Conservation (phyloP, 2,888 invertebrate species). For the Lysandra coridon region DNA sequence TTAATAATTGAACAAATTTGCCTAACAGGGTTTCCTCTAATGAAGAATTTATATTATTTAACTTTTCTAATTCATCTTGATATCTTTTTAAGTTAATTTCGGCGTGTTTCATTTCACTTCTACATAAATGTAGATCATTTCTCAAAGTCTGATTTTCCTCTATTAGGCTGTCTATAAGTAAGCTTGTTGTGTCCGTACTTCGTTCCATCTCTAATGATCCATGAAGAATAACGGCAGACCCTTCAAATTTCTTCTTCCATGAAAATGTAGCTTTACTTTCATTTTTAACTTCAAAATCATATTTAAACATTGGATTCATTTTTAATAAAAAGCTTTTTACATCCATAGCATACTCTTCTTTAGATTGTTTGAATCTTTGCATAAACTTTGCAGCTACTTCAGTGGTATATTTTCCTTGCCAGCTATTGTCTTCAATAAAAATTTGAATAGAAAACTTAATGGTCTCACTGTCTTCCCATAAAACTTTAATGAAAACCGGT, state of each 20-base stretch:
- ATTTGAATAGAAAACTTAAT: slow-evolving; percentile 58
- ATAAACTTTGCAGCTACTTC: slow-evolving; percentile 50
- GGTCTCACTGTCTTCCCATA: slow-evolving; percentile 52
- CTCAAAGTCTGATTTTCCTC: slow-evolving; percentile 52
- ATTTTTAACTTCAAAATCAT: slow-evolving; percentile 47
- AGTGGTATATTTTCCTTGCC: slow-evolving; percentile 58
- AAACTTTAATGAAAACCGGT: slow-evolving; percentile 51
- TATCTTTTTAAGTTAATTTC: slow-evolving; percentile 50
- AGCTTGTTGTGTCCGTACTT: slow-evolving; percentile 48
- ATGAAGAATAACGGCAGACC: slow-evolving; percentile 47
- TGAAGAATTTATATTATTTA: slow-evolving; percentile 52
- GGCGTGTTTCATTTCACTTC: slow-evolving; percentile 44
- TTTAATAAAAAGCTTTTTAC: slow-evolving; percentile 48
- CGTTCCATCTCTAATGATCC: slow-evolving; percentile 52
- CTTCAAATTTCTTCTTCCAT: slow-evolving; percentile 58
- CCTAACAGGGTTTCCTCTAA: slow-evolving; percentile 60
- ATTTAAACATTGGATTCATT: slow-evolving; percentile 43
- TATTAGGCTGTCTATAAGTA: slow-evolving; percentile 56
- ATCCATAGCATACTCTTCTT: slow-evolving; percentile 51
- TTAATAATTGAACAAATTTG: slow-evolving; percentile 63
- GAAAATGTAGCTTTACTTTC: slow-evolving; percentile 48
- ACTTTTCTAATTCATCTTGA: slow-evolving; percentile 55
- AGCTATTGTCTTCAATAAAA: slow-evolving; percentile 50
- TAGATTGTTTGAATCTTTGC: slow-evolving; percentile 48
- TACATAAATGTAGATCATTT: slow-evolving; percentile 41